Conservation (phyloP, 2,113 vertebrate species). For the Nothoprocta pentlandii region DNA sequence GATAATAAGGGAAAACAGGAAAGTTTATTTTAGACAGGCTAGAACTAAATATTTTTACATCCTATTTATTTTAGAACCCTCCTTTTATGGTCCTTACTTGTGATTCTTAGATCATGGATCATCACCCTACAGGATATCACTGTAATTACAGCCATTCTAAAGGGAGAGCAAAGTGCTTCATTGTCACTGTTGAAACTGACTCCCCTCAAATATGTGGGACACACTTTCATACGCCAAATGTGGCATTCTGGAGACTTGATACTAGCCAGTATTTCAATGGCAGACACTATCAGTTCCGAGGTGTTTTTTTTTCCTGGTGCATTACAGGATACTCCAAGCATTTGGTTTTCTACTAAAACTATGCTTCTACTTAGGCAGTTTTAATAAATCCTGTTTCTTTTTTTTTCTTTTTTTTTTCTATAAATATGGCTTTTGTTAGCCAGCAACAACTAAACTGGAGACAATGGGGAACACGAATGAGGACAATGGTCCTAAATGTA, state of each 20-base stretch:
- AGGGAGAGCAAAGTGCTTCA: neutral
- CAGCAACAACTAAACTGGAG: constrained; percentile 18
- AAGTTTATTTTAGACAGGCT: neutral
- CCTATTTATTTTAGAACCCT: neutral
- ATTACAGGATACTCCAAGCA: neutral
- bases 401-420: constrained; percentile 8
- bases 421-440: constrained; percentile 38
- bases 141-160: neutral
- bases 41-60: neutral
- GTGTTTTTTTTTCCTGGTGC: constrained; percentile 23
- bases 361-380: constrained; percentile 31
- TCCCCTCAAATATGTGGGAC: neutral
- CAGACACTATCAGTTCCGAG: neutral
- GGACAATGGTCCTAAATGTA: constrained; percentile 18
- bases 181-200: neutral
- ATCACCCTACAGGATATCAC: neutral
- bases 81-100: neutral
- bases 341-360: constrained; percentile 23
- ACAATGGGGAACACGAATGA: constrained; percentile 45
- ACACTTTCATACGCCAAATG: neutral
- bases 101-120: neutral
- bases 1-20: neutral
- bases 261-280: neutral
- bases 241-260: neutral
- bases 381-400: constrained; percentile 34